Conservation (phyloP, 2,797 vertebrate genomes). For the Poeciliopsis gracilis region DNA sequence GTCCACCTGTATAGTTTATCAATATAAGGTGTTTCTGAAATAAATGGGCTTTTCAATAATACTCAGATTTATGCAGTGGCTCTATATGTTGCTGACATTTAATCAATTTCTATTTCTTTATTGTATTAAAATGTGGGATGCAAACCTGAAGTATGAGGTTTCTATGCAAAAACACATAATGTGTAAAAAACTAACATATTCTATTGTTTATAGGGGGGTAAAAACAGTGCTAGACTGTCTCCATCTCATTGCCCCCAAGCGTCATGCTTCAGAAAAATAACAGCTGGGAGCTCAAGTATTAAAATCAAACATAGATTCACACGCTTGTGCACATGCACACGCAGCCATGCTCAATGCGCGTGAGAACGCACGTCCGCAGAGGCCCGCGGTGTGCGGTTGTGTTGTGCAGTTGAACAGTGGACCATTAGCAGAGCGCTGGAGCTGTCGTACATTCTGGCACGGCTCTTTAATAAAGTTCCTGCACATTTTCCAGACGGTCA, state of each 20-base stretch:
- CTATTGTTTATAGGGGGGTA: neutral
- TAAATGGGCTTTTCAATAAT: neutral
- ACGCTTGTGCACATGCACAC: neutral
- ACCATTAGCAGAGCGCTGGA: conserved; percentile 42
- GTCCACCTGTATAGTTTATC: neutral
- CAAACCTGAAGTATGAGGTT: neutral
- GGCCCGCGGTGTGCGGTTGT: conserved; percentile 15
- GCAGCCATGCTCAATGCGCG: conserved; percentile 5
- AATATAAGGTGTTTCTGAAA: neutral
- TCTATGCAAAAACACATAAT: neutral
- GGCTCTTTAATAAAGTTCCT: conserved; percentile 49
- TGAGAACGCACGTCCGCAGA: conserved; percentile 8
- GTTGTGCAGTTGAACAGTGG: conserved; percentile 33
- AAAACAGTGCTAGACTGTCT: neutral
- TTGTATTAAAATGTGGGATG: neutral
- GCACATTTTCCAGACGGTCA: conserved; percentile 71
- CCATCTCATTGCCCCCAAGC: neutral
- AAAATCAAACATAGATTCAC: conserved; percentile 29
- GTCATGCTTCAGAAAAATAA: conserved; percentile 14
- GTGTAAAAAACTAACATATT: neutral
- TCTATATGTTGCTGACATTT: neutral
- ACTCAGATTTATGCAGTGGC: neutral
- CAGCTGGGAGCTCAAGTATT: conserved; percentile 15
- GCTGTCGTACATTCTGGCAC: conserved; percentile 32
- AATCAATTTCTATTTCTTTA: neutral